A percentile compares a stretch with the other conserved stretches of the same genome.
These are phyloP conservation scores for Yponomeuta plumbellus DNA, from an alignment of 2,888 invertebrate genomes.

Conservation along the genomic window DNA sequence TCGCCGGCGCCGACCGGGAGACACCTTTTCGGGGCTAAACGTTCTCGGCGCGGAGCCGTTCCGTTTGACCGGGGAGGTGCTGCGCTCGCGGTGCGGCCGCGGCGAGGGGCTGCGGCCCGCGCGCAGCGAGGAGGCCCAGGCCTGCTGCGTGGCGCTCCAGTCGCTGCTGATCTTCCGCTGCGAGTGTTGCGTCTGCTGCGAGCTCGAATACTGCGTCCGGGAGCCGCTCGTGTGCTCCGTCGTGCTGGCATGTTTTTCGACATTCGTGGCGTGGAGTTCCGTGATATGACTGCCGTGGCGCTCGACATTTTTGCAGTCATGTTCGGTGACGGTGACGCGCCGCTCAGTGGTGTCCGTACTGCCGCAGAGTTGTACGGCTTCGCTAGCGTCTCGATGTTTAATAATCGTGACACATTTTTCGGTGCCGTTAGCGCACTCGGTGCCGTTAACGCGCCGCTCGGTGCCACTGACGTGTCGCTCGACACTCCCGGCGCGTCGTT, in stretches of 20 bases:
- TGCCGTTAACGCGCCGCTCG: slow-evolving; percentile 49
- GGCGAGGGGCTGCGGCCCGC: slow-evolving; percentile 76
- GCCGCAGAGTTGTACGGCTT: too few species aligned
- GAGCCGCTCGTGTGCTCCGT: too few species aligned
- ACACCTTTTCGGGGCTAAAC: slow-evolving; percentile 41
- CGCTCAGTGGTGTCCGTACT: too few species aligned
- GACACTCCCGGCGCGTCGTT: slow-evolving; percentile 52
- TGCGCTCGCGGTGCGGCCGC: slow-evolving; percentile 44
- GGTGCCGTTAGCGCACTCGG: slow-evolving; percentile 26
- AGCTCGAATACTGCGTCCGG: too few species aligned
- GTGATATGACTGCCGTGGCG: slow-evolving; percentile 19
- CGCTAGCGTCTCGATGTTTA: too few species aligned
- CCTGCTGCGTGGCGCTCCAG: slow-evolving; percentile 83
- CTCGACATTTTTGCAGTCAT: too few species aligned
- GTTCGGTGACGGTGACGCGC: too few species aligned
- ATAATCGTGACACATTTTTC: neutral
- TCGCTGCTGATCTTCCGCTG: slow-evolving; percentile 78
- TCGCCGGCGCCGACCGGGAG: slow-evolving; percentile 14
- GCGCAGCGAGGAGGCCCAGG: slow-evolving; percentile 84
- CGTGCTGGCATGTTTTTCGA: too few species aligned
- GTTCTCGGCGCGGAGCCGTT: slow-evolving; percentile 27
- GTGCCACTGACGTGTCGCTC: slow-evolving; percentile 38
- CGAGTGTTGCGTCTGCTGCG: slow-evolving; percentile 66
- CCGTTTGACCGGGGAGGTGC: slow-evolving; percentile 24
- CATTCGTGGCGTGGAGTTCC: slow-evolving; percentile 22